phyloP scores from a whole-genome alignment of 1,140 invertebrate species.

The Bicyclus anynana region DNA sequence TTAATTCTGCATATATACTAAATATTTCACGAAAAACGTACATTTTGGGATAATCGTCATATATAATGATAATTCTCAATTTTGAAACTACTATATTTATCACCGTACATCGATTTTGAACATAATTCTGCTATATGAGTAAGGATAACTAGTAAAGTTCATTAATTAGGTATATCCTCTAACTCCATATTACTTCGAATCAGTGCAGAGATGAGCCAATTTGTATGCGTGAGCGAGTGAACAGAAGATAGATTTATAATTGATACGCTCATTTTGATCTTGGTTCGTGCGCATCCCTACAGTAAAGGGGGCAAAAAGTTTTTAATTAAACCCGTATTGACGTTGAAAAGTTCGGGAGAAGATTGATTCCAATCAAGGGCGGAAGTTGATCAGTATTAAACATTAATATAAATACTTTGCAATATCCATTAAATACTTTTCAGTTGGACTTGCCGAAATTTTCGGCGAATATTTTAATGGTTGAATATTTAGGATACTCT shows the following conservation, averaged over 20 bases:
- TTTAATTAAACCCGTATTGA: slow-evolving; percentile 54
- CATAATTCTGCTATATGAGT: too few relatives aligned
- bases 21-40: too few relatives aligned
- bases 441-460: slow-evolving; percentile 5
- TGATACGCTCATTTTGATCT: background rate
- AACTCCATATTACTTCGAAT: too few relatives aligned
- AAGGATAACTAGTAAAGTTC: too few relatives aligned
- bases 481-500: background rate
- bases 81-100: too few relatives aligned
- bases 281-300: background rate
- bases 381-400: slow-evolving; percentile 17
- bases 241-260: slow-evolving; percentile 9
- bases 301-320: slow-evolving; percentile 37
- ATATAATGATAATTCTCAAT: too few relatives aligned
- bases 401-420: slow-evolving; percentile 17
- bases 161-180: too few relatives aligned
- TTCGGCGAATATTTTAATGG: background rate
- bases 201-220: too few relatives aligned
- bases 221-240: background rate
- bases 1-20: too few relatives aligned
- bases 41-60: too few relatives aligned
- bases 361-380: slow-evolving; percentile 29
- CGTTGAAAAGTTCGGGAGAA: slow-evolving; percentile 37
- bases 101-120: too few relatives aligned
- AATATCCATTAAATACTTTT: slow-evolving; percentile 26